phyloP scores from a whole-genome alignment of 1,140 invertebrate species.

The Saccostrea cuccullata region DNA sequence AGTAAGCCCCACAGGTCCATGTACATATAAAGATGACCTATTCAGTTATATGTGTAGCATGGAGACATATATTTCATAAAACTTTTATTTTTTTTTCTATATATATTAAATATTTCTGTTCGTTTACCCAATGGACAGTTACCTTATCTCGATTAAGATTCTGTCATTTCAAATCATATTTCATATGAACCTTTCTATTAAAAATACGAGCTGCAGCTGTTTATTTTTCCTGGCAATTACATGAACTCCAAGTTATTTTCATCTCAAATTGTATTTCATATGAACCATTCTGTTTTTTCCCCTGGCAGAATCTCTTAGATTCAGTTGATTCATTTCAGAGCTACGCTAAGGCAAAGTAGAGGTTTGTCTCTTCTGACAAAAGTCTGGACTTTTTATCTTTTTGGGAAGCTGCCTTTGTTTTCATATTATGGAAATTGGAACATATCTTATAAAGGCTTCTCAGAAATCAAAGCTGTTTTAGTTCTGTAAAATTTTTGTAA shows the following conservation, averaged over 20 bases:
- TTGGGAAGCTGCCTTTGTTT: conserved; percentile 5
- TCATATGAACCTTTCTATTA: too few relatives aligned
- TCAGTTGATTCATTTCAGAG: not conserved
- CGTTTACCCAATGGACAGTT: not conserved
- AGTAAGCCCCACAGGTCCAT: not conserved
- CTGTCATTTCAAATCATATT: too few relatives aligned
- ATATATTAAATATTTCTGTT: not conserved
- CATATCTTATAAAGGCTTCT: not conserved
- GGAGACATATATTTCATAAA: not conserved
- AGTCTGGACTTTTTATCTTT: conserved; percentile 3
- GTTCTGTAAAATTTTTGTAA: not conserved
- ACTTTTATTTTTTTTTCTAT: not conserved
- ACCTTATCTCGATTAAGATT: too few relatives aligned
- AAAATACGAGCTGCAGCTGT: too few relatives aligned
- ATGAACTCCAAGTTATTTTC: not conserved
- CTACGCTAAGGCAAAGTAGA: conserved; percentile 16
- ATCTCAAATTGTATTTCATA: not conserved
- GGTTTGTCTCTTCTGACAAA: conserved; percentile 11
- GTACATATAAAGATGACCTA: not conserved
- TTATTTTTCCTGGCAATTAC: too few relatives aligned
- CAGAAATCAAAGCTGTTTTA: conserved; percentile 19
- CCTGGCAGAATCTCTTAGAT: not conserved
- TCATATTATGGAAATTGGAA: not conserved
- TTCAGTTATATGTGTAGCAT: not conserved
- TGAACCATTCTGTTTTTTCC: not conserved